A percentile compares a stretch with the other conserved stretches of the same genome.
These are phyloP conservation scores for Neosilurus mollespiculum DNA, from an alignment of 2,797 vertebrate genomes.

Conservation along the genomic window DNA sequence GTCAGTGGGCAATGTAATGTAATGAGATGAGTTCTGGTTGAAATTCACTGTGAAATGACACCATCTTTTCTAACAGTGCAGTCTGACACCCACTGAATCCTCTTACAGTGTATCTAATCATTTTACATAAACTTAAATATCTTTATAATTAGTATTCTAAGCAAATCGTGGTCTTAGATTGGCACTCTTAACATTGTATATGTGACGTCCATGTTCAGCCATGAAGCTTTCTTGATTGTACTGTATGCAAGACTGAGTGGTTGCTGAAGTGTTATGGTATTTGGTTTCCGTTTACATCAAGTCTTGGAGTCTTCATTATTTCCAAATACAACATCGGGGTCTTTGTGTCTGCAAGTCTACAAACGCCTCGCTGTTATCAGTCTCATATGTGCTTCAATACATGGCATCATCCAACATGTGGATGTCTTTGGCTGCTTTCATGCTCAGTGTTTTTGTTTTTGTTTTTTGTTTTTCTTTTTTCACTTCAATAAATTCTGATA, in stretches of 20 bases:
- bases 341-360: not conserved
- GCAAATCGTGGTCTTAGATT: not conserved
- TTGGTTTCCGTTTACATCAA: not conserved
- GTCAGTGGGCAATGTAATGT: not conserved
- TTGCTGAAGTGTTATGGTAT: not conserved
- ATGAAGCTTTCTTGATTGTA: not conserved
- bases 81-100: not conserved
- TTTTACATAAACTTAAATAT: not conserved
- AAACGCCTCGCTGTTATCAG: not conserved
- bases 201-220: not conserved
- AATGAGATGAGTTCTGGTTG: not conserved
- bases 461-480: not conserved
- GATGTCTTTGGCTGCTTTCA: slow-evolving; percentile 28
- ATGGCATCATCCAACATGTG: slow-evolving; percentile 13
- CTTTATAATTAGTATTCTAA: not conserved
- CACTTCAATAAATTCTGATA: slow-evolving; percentile 37
- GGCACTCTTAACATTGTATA: not conserved
- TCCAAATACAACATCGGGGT: not conserved
- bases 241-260: not conserved
- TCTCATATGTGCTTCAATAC: not conserved
- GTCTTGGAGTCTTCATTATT: not conserved
- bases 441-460: not conserved
- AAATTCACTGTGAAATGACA: slow-evolving; percentile 12
- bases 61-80: not conserved
- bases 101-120: not conserved